Evolutionary conservation across 2,113 vertebrate species (phyloP), one percentile per base, ranked within the genome.

Genomic region (Pica pica): DNA sequence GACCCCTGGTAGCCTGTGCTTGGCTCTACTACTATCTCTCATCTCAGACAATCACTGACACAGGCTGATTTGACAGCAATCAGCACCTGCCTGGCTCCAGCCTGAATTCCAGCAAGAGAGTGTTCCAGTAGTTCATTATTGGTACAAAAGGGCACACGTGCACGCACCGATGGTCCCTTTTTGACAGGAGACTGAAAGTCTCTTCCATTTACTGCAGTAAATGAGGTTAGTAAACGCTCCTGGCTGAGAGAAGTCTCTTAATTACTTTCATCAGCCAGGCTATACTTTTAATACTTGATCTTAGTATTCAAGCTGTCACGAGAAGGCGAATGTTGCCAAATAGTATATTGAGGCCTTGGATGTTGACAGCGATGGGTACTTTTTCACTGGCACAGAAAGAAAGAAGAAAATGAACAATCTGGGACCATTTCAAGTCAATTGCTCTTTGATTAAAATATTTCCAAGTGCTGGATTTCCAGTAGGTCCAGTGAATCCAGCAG

Each of bases 201-300:
- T 80, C 47, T 81, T 80, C 76, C 52, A 78, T 74, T 94, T 85
- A 77, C 71, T 0, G 1, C 56, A 75, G 63, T 77, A 96, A 96
- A 97, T 52, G 64, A 94, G 84, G 82, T 93, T 95, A 90, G 85
- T 67, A 88, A 94, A 96, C 70, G 88, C 91, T 86, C 60, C 94
- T 92, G 75, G 90, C 90, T 93, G 64, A 75, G 18, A 93, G 63
- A 96, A 93, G 64, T 83, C 85, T 96, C 85, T 80, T 96, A 97
- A 97, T 93, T 96, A 95, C 85, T 93, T 93, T 87, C 88, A 90
- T 65, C 87, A 96, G 90, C 60, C 85, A 92, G 90, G 64, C 71
- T 90, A 86, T 78, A 96, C 56, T 96, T 97, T 86, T 92, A 95
- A 93, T 83, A 74, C 93, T 86, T 83, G 93, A 93, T 90, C 67